Base-by-base conservation (phyloP, 2,797 vertebrate species). In the Helostoma temminkii region DNA sequence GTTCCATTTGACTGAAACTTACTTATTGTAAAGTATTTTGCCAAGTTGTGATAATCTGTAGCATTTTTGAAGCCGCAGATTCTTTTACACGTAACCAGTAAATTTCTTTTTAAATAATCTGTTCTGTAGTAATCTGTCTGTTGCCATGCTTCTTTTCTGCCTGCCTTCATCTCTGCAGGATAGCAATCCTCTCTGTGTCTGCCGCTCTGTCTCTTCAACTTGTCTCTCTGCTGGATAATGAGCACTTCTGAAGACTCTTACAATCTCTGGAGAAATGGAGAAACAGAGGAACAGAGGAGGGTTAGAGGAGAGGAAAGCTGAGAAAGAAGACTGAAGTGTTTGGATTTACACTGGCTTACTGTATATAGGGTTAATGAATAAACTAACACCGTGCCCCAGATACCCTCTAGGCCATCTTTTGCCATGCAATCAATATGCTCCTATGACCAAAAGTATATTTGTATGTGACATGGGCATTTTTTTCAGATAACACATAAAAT, bases 231-330 rank as follows among this genome's bases (percentile, higher is more conserved):
- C 19, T 66, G 79, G 72, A 79, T 56, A 54, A 26, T 15, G 37
- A 81, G 58, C 70, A 49, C 71, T 67, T 74, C 70, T 75, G 45
- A 84, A 82, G 78, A 71, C 68, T 71, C 42, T 53, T n/a, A n/a
- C 41, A 18, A 14, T 58, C 32, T 54, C 53, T 66, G 16, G 1
- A 67, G 57, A 28, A 14, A 68, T 37, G 3, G 39, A 67, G 25
- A 60, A 39, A 42, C 36, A 28, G 39, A 56, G 21, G 19, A 43
- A 14, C 36, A 39, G 39, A 25, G 57, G 39, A 25, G 57, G 39
- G 12, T 32, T 6, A n/a, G 47, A 65, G 61, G 25, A 15, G 2
- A 21, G 43, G 19, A 30, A 22, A 19, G 25, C 21, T 53, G 45
- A 54, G 32, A 65, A 61, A 54, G 25, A 47, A 32, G 30, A 52